Evolutionary conservation across 1,140 invertebrate genomes (phyloP), one percentile per base, ranked within the genome.

Genomic region (Philopotamus ludificatus): DNA sequence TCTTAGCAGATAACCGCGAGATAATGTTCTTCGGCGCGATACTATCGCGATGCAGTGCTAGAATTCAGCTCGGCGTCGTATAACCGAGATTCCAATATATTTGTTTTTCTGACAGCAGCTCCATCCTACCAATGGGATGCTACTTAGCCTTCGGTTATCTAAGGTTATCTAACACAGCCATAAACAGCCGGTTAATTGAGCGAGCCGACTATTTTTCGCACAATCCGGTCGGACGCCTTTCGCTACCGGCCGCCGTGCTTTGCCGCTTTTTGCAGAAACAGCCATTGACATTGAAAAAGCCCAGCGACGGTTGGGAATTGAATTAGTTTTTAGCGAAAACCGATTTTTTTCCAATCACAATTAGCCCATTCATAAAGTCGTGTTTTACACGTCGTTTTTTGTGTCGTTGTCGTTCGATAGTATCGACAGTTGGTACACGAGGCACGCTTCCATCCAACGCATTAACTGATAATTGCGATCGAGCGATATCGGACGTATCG

Each of bases 141-240:
- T 9, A 55, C 25, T n/a, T 7, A 12, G 23, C 51, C 39, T 20
- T 28, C 28, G n/a, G 51, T 55, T 55, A 55, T 34, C 26, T 50
- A 12, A 26, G n/a, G 23, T 53, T 53, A 53, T 53, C 50, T 53
- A 53, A 53, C 47, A 50, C 22, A 16, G 47, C 47, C 54, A 57
- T 28, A 57, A 57, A 57, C 39, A 28, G 34, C 39, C 34, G 23
- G 15, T 57, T 57, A 42, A 57, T 41, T 57, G 23, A 57, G 42
- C 54, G 54, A 57, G 54, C 42, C 34, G 34, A 57, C 34, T 28
- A 57, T 57, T 57, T 57, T 57, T 57, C 54, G 42, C 54, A 42
- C 42, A 57, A 57, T 57, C 54, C 21, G 28, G 54, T 39, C 18
- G 10, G 42, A 57, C 54, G 20, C 39, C 54, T 57, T 57, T 57